These are phyloP conservation scores for Mimachlamys varia DNA, from an alignment of 2,888 invertebrate species.

Conservation along the genomic window DNA sequence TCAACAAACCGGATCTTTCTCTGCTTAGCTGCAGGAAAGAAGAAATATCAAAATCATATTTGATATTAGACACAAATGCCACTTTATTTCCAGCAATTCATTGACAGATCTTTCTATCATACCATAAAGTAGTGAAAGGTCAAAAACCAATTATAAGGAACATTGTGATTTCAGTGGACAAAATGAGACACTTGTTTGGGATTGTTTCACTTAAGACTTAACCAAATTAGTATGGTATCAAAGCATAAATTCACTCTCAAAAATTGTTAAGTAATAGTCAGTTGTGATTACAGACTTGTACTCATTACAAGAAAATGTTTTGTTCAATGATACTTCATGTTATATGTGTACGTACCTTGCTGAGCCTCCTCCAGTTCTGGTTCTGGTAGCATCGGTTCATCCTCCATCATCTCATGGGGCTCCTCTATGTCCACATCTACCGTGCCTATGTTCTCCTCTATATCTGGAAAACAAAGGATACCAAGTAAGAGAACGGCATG, in stretches of 20 bases:
- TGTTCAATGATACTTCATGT: background rate
- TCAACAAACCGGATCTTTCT: constrained; percentile 85
- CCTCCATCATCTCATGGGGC: constrained; percentile 62
- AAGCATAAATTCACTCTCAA: no score
- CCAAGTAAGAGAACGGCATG: background rate
- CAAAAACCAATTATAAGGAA: no score
- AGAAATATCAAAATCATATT: background rate
- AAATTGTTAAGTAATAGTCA: no score
- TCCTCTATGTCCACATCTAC: constrained; percentile 71
- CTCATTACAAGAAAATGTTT: no score
- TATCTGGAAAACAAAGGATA: constrained; percentile 53
- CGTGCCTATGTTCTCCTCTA: constrained; percentile 66
- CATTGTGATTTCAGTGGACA: no score
- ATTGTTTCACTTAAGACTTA: background rate
- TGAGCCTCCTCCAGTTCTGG: constrained; percentile 36
- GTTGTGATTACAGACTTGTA: no score
- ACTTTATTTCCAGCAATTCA: no score
- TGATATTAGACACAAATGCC: background rate
- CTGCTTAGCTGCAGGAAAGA: constrained; percentile 62
- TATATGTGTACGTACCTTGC: constrained; percentile 37
- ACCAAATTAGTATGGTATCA: no score
- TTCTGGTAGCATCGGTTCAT: constrained; percentile 46
- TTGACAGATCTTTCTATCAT: no score
- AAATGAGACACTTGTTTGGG: background rate
- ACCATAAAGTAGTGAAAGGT: no score